Percentiles rank a stretch among this genome's conserved stretches.
Conservation (phyloP, 2,113 vertebrate species). For the Chamaetylas fuelleborni region DNA sequence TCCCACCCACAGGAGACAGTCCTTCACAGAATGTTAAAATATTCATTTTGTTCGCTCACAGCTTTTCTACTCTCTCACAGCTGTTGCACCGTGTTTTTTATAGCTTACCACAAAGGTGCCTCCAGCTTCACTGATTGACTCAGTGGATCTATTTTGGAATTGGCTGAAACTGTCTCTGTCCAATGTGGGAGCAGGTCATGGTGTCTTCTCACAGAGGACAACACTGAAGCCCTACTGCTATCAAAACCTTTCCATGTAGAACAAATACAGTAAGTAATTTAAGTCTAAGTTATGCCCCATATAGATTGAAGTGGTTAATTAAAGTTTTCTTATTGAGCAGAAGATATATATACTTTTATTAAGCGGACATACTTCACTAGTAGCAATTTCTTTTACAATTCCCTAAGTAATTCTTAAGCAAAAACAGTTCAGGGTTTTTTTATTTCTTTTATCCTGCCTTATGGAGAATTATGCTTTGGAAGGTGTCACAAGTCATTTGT, state of each 20-base stretch:
- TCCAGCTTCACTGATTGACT: not conserved
- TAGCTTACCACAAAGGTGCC: not conserved
- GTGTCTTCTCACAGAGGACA: not conserved
- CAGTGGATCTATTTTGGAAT: not conserved
- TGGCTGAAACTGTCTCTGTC: not conserved
- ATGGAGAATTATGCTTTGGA: not conserved
- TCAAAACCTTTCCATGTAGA: not conserved
- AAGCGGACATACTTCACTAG: not conserved
- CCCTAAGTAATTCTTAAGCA: not conserved
- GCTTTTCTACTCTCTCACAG: not conserved
- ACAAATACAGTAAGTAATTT: not conserved
- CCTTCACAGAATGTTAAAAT: not conserved
- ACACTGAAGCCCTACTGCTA: not conserved
- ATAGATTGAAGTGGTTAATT: not conserved
- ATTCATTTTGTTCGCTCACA: accelerated
- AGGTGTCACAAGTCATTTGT: not conserved
- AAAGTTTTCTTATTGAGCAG: not conserved
- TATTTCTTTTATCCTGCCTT: not conserved
- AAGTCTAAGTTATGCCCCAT: not conserved
- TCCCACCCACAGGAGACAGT: not conserved
- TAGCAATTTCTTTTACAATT: not conserved
- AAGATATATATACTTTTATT: not conserved
- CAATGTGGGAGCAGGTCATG: not conserved
- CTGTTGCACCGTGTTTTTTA: not conserved
- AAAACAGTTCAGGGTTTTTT: not conserved